Evolutionary conservation across 2,888 invertebrate species (phyloP).

Genomic region (Ennomos fuscantarius): DNA sequence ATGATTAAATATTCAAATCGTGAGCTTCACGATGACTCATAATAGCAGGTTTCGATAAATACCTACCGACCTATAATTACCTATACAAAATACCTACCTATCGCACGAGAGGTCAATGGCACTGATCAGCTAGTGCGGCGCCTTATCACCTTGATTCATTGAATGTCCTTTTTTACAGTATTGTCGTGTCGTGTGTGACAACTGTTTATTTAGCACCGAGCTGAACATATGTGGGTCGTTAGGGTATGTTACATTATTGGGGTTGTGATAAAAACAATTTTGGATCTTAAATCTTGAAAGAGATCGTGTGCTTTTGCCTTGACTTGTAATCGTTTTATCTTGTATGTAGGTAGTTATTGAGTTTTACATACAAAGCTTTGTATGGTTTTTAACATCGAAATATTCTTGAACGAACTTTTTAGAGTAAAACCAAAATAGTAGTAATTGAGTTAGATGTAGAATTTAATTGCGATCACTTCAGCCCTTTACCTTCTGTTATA

Average conservation of each 20-base stretch:
- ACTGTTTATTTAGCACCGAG: slow-evolving; percentile 4
- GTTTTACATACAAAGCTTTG: too few species aligned
- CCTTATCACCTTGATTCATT: slow-evolving; percentile 29
- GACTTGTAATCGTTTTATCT: too few species aligned
- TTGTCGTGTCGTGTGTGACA: slow-evolving; percentile 6
- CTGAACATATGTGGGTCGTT: slow-evolving; percentile 19
- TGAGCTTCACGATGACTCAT: slow-evolving; percentile 29
- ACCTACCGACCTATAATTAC: slow-evolving; percentile 25
- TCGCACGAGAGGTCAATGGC: slow-evolving; percentile 25
- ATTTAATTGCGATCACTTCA: too few species aligned
- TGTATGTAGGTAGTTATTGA: too few species aligned
- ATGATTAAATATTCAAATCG: slow-evolving; percentile 30
- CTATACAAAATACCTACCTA: slow-evolving; percentile 27
- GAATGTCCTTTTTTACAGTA: slow-evolving; percentile 20
- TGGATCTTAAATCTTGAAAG: too few species aligned
- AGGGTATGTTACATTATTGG: slow-evolving; percentile 1
- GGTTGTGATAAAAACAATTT: too few species aligned
- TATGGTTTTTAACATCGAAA: too few species aligned
- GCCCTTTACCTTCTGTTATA: too few species aligned
- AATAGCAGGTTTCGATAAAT: slow-evolving; percentile 32
- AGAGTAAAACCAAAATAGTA: too few species aligned
- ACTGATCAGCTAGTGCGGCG: slow-evolving; percentile 7
- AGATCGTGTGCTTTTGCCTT: too few species aligned
- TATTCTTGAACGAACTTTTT: too few species aligned
- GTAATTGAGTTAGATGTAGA: too few species aligned